Evolutionary conservation across 2,113 vertebrate genomes (phyloP).

Genomic region (Vombatus ursinus): DNA sequence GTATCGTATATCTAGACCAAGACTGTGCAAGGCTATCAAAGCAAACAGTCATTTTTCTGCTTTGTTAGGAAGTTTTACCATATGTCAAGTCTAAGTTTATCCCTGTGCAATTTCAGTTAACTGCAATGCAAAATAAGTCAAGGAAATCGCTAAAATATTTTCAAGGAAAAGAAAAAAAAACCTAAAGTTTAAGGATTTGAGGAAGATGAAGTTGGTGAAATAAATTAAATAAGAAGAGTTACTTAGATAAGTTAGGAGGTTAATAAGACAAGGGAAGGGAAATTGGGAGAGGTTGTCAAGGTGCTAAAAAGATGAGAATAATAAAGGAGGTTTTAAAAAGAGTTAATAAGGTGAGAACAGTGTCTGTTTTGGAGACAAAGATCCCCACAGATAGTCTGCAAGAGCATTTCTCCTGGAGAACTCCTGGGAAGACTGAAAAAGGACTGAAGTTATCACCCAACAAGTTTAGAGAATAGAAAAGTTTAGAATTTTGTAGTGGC

Average conservation of each 20-base stretch:
- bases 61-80: too few relatives aligned
- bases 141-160: background rate
- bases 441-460: background rate
- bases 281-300: background rate
- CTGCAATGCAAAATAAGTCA: background rate
- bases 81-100: background rate
- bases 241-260: background rate
- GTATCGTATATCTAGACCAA: background rate
- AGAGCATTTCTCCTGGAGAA: background rate
- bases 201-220: too few relatives aligned
- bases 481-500: background rate
- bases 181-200: too few relatives aligned
- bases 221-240: too few relatives aligned
- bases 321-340: background rate
- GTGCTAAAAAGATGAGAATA: background rate
- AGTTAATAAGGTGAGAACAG: background rate
- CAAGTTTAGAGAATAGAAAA: background rate
- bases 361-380: background rate
- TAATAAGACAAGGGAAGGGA: background rate
- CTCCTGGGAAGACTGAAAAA: background rate
- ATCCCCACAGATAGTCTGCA: background rate
- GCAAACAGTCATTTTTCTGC: background rate
- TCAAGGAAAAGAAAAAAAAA: background rate
- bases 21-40: background rate
- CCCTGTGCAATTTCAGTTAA: too few relatives aligned